A percentile compares a stretch with the other conserved stretches of the same genome.
These are phyloP conservation scores for Blastomussa wellsi DNA, from an alignment of 92 coral and sea anemone species.

Conservation along the genomic window DNA sequence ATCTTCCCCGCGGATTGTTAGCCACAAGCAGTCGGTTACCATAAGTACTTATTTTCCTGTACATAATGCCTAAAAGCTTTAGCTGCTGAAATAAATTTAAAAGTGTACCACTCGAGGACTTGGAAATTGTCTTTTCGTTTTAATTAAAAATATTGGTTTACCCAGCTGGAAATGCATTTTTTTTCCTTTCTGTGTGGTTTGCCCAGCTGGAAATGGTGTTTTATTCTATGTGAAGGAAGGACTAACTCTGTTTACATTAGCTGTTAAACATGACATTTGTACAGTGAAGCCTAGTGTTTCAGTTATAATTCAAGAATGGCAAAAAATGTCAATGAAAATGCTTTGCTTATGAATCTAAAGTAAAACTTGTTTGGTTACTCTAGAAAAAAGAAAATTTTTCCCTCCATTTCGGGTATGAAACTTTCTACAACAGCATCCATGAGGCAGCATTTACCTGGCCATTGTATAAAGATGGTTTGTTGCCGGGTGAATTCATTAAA, in stretches of 20 bases:
- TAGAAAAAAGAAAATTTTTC: not conserved
- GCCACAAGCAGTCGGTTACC: not conserved
- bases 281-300: not conserved
- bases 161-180: constrained; percentile 13
- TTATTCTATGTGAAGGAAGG: not conserved
- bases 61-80: constrained; percentile 10
- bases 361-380: not conserved
- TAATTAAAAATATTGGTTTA: constrained; percentile 9
- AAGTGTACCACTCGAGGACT: not conserved
- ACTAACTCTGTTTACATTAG: not conserved
- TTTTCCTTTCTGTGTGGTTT: too few species aligned
- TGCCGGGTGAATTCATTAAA: too few species aligned
- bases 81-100: not conserved
- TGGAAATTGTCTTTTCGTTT: constrained; percentile 1
- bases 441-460: not conserved
- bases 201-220: constrained; percentile 22
- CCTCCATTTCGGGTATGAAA: not conserved
- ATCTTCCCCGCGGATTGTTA: not conserved
- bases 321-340: not conserved
- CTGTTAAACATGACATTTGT: not conserved
- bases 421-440: not conserved
- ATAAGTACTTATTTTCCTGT: constrained; percentile 12
- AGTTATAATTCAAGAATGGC: not conserved
- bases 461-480: too few species aligned
- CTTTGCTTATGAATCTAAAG: not conserved